Base-by-base conservation (phyloP, 2,888 invertebrate genomes). In the Bedellia somnulentella region DNA sequence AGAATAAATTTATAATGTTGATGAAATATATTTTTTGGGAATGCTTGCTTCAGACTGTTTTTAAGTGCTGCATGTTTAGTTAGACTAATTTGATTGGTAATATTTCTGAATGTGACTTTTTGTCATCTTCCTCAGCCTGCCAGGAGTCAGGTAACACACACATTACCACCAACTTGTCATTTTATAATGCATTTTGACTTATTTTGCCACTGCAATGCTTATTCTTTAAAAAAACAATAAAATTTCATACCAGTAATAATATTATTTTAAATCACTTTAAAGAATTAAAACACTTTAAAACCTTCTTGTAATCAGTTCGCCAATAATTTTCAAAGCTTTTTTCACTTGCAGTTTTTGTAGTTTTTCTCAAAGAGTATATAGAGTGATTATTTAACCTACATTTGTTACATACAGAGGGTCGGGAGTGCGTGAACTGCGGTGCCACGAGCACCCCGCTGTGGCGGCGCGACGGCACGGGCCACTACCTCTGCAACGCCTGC, bases 341-440 rank as follows among this genome's bases (percentile, higher is more conserved):
- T 26, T n/a, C 15, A n/a, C 14, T 26, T 9, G 11, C 4, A 9
- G 1, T 8, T 26, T 14, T 26, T 13, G 8, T 14, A 26, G 14
- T n/a, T n/a, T n/a, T n/a, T n/a, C n/a, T n/a, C n/a, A n/a, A n/a
- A n/a, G n/a, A n/a, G n/a, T n/a, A n/a, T n/a, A n/a, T n/a, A n/a
- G n/a, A n/a, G n/a, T n/a, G n/a, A n/a, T n/a, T n/a, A n/a, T n/a
- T n/a, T n/a, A n/a, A n/a, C n/a, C n/a, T n/a, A n/a, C n/a, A n/a
- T n/a, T n/a, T n/a, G n/a, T n/a, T n/a, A 23, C 44, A 32, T 46
- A 38, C 84, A 86, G 96, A 96, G 81, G 94, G 94, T 44, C 86
- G 96, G 44, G 95, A 97, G 71, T 99, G 99, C 79, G 97, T 97
- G 47, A 99, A 99, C 81, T 99, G 99, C 78, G 98, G 98, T 36